Conservation (phyloP, 2,888 invertebrate species). For the Drosophila flavopinicola region DNA sequence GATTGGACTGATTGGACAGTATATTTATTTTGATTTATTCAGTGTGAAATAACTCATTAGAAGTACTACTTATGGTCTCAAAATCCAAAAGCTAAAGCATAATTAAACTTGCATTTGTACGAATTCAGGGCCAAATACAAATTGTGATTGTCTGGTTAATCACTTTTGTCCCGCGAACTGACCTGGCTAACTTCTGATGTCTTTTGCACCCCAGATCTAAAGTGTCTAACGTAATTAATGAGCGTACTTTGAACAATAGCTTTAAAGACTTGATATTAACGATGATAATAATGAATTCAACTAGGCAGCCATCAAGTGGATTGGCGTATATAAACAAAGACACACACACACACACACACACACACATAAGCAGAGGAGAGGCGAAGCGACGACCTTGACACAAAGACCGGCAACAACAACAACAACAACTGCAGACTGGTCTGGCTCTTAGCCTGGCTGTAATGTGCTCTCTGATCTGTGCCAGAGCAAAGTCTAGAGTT, state of each 20-base stretch:
- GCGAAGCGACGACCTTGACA: constrained; percentile 75
- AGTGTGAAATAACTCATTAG: not conserved
- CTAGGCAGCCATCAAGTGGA: constrained; percentile 4
- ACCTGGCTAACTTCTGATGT: constrained; percentile 28
- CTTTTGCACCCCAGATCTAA: not conserved
- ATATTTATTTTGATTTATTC: not conserved
- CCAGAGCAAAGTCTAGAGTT: constrained; percentile 40
- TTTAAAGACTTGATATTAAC: constrained; percentile 6
- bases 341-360: not conserved
- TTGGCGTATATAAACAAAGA: constrained; percentile 1
- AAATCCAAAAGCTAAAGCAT: not conserved
- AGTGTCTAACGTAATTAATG: constrained; percentile 11
- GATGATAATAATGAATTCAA: not conserved
- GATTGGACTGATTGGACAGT: too few species aligned
- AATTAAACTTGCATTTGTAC: not conserved
- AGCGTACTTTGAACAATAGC: too few species aligned
- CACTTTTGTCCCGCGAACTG: constrained; percentile 24
- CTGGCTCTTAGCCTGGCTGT: constrained; percentile 1
- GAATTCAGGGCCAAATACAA: constrained; percentile 6
- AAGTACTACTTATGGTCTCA: too few species aligned
- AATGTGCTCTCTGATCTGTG: constrained; percentile 3
- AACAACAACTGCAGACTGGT: too few species aligned
- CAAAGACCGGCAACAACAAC: constrained; percentile 74
- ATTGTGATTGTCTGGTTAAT: not conserved
- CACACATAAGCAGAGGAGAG: not conserved